Evolutionary conservation across 2,113 vertebrate species (phyloP).

Genomic region (Eolophus roseicapilla): DNA sequence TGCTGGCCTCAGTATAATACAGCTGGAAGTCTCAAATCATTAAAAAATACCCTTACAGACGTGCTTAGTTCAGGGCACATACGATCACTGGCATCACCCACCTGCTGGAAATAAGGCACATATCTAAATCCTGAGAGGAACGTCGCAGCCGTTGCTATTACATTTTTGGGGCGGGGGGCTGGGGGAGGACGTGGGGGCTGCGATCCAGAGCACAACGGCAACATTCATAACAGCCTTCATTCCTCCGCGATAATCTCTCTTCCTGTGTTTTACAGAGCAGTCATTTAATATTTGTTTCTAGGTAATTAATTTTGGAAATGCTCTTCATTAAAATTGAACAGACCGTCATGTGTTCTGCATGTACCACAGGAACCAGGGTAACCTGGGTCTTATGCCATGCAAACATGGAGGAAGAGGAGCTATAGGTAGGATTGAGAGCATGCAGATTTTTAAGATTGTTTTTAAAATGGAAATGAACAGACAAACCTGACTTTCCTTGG

Average conservation of each 20-base stretch:
- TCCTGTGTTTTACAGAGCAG: background rate
- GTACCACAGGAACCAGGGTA: background rate
- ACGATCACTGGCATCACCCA: background rate
- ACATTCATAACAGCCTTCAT: background rate
- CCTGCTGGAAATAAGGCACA: background rate
- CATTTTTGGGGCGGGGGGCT: background rate
- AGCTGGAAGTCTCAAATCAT: background rate
- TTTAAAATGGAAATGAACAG: background rate
- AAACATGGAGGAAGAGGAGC: background rate
- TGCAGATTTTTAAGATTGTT: background rate
- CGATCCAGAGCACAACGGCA: background rate
- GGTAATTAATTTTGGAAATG: slow-evolving; percentile 28
- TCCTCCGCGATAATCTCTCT: background rate
- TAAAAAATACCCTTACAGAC: background rate
- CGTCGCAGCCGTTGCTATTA: fast-evolving
- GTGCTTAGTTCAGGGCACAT: background rate
- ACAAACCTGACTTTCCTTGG: background rate
- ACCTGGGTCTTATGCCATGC: background rate
- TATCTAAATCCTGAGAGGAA: background rate
- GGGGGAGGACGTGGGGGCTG: background rate
- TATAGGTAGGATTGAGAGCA: background rate
- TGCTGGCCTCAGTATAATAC: background rate
- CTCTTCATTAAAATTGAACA: background rate
- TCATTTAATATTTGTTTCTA: slow-evolving; percentile 35
- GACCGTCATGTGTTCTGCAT: background rate